Evolutionary conservation across 2,888 invertebrate genomes (phyloP).

Genomic region (Apoda limacodes): DNA sequence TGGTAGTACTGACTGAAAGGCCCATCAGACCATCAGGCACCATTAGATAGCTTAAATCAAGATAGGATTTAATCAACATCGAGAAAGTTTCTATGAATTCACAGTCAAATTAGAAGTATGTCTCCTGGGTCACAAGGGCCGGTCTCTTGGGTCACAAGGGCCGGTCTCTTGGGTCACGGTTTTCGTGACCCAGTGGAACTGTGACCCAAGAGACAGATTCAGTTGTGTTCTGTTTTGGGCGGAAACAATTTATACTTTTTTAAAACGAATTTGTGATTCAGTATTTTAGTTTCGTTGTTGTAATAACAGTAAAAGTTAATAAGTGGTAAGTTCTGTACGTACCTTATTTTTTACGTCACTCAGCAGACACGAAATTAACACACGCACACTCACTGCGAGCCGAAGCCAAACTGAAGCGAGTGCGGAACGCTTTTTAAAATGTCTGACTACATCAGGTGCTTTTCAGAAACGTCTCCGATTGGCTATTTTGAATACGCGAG

Average conservation of each 20-base stretch:
- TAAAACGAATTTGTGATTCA: neutral
- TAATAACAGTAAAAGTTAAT: neutral
- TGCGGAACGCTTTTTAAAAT: no score
- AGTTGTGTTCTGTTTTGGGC: no score
- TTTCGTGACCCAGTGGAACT: constrained; percentile 1
- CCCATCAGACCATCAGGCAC: no score
- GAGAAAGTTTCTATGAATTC: neutral
- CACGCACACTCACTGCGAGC: neutral
- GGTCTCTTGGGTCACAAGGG: constrained; percentile 2
- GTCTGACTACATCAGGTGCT: no score
- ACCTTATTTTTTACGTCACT: neutral
- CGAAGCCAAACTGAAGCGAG: no score
- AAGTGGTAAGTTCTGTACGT: neutral
- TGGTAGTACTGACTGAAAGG: no score
- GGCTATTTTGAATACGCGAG: no score
- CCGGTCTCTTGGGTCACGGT: constrained; percentile 1
- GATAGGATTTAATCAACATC: no score
- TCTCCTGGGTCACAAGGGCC: no score
- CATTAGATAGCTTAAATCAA: no score
- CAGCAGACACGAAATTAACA: constrained; percentile 2
- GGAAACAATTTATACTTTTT: neutral
- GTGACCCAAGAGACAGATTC: constrained; percentile 1
- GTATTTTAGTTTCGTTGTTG: neutral
- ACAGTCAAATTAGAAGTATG: no score
- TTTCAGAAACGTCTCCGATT: no score